These are phyloP conservation scores for Heliconius congener DNA, from an alignment of 1,140 invertebrate genomes.

Conservation along the genomic window DNA sequence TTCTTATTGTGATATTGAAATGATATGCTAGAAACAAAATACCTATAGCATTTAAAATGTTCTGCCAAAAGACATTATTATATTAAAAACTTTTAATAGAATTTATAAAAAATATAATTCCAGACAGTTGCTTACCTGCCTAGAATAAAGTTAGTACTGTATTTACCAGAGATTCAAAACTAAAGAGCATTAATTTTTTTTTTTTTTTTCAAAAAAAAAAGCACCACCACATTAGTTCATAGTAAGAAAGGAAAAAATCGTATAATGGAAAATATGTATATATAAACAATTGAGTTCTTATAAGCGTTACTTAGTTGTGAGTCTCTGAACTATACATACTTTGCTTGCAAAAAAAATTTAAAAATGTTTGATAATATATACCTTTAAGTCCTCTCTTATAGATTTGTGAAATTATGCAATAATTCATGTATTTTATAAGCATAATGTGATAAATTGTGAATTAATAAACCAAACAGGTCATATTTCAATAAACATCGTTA, in stretches of 20 bases:
- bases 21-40: background rate
- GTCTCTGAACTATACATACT: conserved; percentile 6
- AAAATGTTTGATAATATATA: conserved; percentile 7
- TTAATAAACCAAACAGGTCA: conserved; percentile 41
- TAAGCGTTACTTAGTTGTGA: background rate
- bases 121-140: background rate
- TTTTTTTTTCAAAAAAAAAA: too few relatives aligned
- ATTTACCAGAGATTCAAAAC: background rate
- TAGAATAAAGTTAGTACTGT: background rate
- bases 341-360: conserved; percentile 5
- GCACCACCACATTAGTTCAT: background rate
- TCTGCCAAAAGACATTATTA: conserved; percentile 20
- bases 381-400: conserved; percentile 17
- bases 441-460: conserved; percentile 52
- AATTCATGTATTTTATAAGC: conserved; percentile 47
- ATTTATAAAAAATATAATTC: background rate
- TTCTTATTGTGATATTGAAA: conserved; percentile 12
- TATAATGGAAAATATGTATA: background rate
- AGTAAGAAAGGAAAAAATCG: background rate
- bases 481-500: conserved; percentile 39
- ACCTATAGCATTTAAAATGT: conserved; percentile 20
- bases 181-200: background rate
- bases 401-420: conserved; percentile 27
- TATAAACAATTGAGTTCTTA: background rate
- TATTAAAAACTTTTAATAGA: conserved; percentile 3